Percentiles rank a stretch among this genome's conserved stretches.
Evolutionary conservation across 2,797 vertebrate genomes (phyloP).

Genomic region (Aratinga solstitialis): DNA sequence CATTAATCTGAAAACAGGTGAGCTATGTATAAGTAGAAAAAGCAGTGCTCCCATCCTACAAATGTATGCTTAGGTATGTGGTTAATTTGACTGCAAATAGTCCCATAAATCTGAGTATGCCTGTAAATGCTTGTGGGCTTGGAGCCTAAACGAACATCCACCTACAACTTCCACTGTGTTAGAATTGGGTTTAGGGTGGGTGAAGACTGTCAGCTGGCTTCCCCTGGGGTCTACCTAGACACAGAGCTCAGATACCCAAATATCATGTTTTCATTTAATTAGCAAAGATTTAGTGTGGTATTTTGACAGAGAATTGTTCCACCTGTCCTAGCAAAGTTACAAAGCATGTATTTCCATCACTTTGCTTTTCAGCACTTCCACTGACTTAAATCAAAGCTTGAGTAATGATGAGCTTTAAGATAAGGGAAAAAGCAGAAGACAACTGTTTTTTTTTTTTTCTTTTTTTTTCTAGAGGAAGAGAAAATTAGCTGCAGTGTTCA

Average conservation of each 20-base stretch:
- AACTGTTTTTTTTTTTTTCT: neutral
- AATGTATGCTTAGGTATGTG: neutral
- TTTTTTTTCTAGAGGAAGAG: neutral
- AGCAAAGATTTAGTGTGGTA: neutral
- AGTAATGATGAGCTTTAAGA: neutral
- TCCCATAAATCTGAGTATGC: neutral
- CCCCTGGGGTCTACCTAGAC: neutral
- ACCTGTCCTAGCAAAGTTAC: slow-evolving; percentile 1
- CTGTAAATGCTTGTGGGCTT: neutral
- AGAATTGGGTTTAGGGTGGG: neutral
- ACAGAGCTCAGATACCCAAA: neutral
- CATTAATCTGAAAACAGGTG: neutral
- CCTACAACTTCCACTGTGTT: neutral
- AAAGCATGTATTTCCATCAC: neutral
- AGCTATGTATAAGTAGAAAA: neutral
- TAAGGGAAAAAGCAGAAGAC: neutral
- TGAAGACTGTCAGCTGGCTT: neutral
- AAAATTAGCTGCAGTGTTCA: neutral
- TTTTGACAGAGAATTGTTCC: slow-evolving; percentile 21
- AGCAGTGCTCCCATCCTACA: neutral
- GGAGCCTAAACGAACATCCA: neutral
- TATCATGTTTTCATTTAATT: neutral
- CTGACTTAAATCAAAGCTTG: slow-evolving; percentile 1
- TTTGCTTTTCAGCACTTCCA: slow-evolving; percentile 30
- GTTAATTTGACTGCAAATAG: neutral